Conservation (phyloP, 2,888 invertebrate genomes). For the Synanthedon tipuliformis region DNA sequence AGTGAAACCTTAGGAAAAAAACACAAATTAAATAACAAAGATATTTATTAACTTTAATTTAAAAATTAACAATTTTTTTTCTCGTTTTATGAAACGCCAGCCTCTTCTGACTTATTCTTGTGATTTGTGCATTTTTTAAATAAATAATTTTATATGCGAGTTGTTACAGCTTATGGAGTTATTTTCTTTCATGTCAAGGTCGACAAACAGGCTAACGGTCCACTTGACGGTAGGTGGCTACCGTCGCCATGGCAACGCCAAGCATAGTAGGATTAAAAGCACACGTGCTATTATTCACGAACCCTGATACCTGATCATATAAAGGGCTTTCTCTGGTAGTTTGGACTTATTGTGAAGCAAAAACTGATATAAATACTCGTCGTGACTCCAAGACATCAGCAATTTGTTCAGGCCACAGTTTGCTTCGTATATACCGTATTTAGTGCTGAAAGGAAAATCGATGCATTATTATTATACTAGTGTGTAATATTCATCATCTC, state of each 20-base stretch:
- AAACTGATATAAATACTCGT: conserved; percentile 90
- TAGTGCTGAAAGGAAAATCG: conserved; percentile 71
- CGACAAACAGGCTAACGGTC: too few species aligned
- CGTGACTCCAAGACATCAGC: conserved; percentile 96
- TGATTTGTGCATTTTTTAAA: too few species aligned
- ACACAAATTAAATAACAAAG: not conserved
- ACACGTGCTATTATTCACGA: too few species aligned
- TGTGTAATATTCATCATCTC: too few species aligned
- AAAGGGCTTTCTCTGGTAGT: conserved; percentile 85
- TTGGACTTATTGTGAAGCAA: conserved; percentile 84
- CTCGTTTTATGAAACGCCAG: not conserved
- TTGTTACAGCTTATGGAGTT: too few species aligned
- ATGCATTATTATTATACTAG: not conserved
- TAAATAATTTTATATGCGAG: too few species aligned
- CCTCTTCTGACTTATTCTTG: too few species aligned
- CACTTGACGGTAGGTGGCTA: too few species aligned
- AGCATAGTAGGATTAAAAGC: too few species aligned
- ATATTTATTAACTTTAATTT: not conserved
- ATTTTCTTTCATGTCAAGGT: too few species aligned
- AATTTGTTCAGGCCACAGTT: conserved; percentile 90
- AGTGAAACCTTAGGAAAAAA: conserved; percentile 79
- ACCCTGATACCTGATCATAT: conserved; percentile 80
- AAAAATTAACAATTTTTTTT: not conserved
- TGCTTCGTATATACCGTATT: conserved; percentile 87
- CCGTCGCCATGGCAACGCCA: too few species aligned